Conservation (phyloP, 2,888 invertebrate species). For the Andrena minutula region DNA sequence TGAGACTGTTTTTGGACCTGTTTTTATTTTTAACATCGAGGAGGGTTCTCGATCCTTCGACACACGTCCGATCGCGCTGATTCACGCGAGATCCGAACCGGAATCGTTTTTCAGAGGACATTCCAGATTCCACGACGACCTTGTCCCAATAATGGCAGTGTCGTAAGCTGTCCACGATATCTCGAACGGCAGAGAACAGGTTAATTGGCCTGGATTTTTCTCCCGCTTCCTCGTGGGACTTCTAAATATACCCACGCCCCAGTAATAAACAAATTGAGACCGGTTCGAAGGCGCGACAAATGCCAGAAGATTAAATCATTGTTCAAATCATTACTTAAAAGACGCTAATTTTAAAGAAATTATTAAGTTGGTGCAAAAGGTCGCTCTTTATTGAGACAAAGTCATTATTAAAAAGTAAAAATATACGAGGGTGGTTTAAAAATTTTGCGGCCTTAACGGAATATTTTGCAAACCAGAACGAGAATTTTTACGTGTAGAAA, state of each 20-base stretch:
- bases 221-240: neutral
- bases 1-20: too few species aligned
- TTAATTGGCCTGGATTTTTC: constrained; percentile 25
- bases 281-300: neutral
- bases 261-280: neutral
- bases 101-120: constrained; percentile 59
- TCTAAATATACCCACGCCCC: neutral
- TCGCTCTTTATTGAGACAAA: too few species aligned
- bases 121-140: constrained; percentile 55
- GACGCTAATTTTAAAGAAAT: too few species aligned
- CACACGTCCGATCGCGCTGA: neutral
- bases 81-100: constrained; percentile 17
- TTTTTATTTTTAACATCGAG: neutral
- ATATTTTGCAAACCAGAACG: too few species aligned
- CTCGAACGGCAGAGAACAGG: neutral
- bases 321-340: too few species aligned
- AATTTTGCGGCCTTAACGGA: too few species aligned
- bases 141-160: constrained; percentile 55
- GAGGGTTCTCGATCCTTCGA: neutral
- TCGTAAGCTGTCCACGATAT: constrained; percentile 39
- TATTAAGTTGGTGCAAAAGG: too few species aligned
- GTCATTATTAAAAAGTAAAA: too few species aligned
- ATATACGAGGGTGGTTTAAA: too few species aligned
- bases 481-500: too few species aligned
- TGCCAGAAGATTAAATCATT: too few species aligned